A percentile compares a stretch with the other conserved stretches of the same genome.
Conservation (phyloP, 2,797 vertebrate species). For the Myotis myotis region DNA sequence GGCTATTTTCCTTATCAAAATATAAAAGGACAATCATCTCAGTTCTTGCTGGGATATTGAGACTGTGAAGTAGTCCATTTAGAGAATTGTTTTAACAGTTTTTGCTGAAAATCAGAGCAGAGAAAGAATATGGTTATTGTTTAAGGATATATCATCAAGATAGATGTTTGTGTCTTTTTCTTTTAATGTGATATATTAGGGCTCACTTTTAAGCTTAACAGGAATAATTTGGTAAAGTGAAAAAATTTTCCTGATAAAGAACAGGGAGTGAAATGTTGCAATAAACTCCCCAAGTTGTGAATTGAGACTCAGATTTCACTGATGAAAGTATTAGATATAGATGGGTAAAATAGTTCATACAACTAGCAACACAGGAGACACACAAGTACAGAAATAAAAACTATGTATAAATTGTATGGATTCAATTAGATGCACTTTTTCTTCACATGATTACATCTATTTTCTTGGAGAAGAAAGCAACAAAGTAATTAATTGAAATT, state of each 20-base stretch:
- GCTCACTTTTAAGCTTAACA: background rate
- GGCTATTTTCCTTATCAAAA: background rate
- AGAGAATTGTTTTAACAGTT: background rate
- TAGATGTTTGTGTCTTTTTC: background rate
- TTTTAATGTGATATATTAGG: constrained; percentile 19
- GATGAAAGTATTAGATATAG: background rate
- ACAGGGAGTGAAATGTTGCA: background rate
- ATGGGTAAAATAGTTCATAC: background rate
- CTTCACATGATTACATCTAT: background rate
- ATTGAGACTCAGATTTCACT: background rate
- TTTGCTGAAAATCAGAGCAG: background rate
- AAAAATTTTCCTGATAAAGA: background rate
- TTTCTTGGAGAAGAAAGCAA: background rate
- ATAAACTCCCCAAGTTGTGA: background rate
- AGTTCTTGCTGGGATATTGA: background rate
- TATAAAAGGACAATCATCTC: background rate
- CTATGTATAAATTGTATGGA: background rate
- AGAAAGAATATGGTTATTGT: background rate
- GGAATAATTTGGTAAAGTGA: background rate
- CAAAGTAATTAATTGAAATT: background rate
- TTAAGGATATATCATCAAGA: background rate
- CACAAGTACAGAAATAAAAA: background rate
- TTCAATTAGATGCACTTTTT: background rate
- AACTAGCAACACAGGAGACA: background rate
- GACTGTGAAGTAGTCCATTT: background rate